Base-by-base conservation (phyloP, 2,113 vertebrate genomes). In the Argyrosomus japonicus region DNA sequence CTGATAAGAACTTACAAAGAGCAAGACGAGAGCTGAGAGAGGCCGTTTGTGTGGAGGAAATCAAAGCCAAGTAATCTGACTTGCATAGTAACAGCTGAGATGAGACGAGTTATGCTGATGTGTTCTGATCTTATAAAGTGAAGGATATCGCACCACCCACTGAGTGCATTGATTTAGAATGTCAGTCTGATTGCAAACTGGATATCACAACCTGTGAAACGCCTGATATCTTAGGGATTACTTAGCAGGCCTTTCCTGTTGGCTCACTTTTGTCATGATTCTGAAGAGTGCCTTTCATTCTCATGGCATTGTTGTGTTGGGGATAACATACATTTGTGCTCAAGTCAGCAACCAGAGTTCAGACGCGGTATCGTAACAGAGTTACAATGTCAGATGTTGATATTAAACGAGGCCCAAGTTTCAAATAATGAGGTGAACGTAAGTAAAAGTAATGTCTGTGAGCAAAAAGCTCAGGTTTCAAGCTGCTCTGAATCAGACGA, bases 41-140 rank as follows among this genome's bases (percentile, higher is more conserved):
- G 57, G 67, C 29, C 8, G 15, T 67, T 40, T 64, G 56, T 4
- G 17, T 21, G 29, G 15, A 45, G 62, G 69, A 75, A 89, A 84
- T 89, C 85, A 89, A 82, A 91, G 87, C 18, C 63, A 51, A 25
- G 62, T 76, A 83, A 87, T 85, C 62, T 71, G 61, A 68, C 73
- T 68, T 58, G 62, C 61, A 68, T 40, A 47, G 75, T 21, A 73
- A 81, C 69, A 72, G 67, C 83, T 50, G 53, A 74, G 64, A 69
- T 82, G 63, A 80, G 77, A 70, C 29, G 8, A 81, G 68, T 58
- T 79, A n/a, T 40, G 29, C 61, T 82, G 58, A 77, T 69, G 19
- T 27, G n/a, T 56, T 82, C 47, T 78, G 79, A 88, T 81, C 67
- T 68, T 40, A 58, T 64, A 54, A 84, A 85, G 68, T 40, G 50